A percentile compares a stretch with the other conserved stretches of the same genome.
phyloP scores from a whole-genome alignment of 2,888 invertebrate genomes.

The Chalcis sispes region DNA sequence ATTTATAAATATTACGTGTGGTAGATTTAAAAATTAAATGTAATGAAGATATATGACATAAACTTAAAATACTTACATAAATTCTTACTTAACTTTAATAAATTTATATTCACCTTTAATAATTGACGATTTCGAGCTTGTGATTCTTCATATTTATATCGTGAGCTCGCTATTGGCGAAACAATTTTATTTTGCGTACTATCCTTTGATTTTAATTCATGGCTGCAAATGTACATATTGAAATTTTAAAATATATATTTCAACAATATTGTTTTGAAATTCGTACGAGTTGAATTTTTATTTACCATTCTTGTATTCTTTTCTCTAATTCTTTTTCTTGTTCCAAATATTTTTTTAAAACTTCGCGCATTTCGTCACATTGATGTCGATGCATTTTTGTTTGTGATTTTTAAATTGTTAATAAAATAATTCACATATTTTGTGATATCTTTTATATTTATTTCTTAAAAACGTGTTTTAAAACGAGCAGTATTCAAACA shows the following conservation, averaged over 20 bases:
- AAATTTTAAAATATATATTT: too few relatives aligned
- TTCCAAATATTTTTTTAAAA: slow-evolving; percentile 56
- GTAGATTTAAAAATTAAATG: not conserved
- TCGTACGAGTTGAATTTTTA: too few relatives aligned
- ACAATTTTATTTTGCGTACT: not conserved
- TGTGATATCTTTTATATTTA: not conserved
- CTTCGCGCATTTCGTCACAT: slow-evolving; percentile 51
- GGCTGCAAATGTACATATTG: too few relatives aligned
- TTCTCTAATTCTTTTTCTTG: slow-evolving; percentile 61
- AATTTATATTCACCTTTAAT: slow-evolving; percentile 65
- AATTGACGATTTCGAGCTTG: slow-evolving; percentile 66
- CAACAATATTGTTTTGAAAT: too few relatives aligned
- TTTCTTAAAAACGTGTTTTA: not conserved
- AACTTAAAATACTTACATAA: not conserved
- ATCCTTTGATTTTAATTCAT: not conserved
- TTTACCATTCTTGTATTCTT: slow-evolving; percentile 63
- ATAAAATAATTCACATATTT: not conserved
- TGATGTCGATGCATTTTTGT: slow-evolving; percentile 6
- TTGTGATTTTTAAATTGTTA: not conserved
- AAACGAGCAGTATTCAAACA: not conserved
- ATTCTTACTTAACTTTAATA: too few relatives aligned
- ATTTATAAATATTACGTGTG: too few relatives aligned
- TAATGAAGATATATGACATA: too few relatives aligned
- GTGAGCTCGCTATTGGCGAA: slow-evolving; percentile 21
- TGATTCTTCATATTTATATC: slow-evolving; percentile 63